Evolutionary conservation across 2,888 invertebrate species (phyloP).

Genomic region (Oeneis ivallda): DNA sequence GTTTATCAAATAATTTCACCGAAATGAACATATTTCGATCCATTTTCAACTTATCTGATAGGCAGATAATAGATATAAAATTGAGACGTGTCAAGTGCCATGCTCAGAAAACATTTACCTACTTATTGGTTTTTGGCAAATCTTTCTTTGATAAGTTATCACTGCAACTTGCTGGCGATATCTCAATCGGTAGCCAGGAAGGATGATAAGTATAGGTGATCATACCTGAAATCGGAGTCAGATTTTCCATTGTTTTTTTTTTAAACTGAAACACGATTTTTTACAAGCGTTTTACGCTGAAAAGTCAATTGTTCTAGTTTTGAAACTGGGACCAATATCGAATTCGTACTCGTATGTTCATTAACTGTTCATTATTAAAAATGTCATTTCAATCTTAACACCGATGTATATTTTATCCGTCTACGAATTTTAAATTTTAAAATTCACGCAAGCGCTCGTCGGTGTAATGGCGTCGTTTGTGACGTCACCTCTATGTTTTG

Average conservation of each 20-base stretch:
- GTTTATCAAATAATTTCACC: constrained; percentile 25
- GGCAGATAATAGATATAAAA: constrained; percentile 29
- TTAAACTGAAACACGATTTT: too few relatives aligned
- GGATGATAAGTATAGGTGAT: constrained; percentile 3
- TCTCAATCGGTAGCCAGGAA: constrained; percentile 10
- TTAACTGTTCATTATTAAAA: too few relatives aligned
- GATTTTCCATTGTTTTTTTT: background rate
- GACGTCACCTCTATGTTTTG: too few relatives aligned
- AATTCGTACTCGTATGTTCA: too few relatives aligned
- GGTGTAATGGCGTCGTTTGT: too few relatives aligned
- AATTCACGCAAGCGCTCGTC: too few relatives aligned
- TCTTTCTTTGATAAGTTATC: constrained; percentile 38
- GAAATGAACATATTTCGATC: constrained; percentile 25
- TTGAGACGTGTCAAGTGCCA: constrained; percentile 37
- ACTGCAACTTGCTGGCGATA: constrained; percentile 29
- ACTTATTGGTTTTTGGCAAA: constrained; percentile 36
- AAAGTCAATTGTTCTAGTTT: too few relatives aligned
- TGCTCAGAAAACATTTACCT: constrained; percentile 29
- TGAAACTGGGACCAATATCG: too few relatives aligned
- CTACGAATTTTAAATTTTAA: too few relatives aligned
- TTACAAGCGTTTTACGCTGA: too few relatives aligned
- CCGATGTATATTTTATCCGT: too few relatives aligned
- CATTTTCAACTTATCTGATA: constrained; percentile 24
- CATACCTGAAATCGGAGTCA: background rate
- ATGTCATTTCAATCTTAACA: too few relatives aligned